Evolutionary conservation across 2,113 vertebrate genomes (phyloP).

Genomic region (Notothenia rossii): DNA sequence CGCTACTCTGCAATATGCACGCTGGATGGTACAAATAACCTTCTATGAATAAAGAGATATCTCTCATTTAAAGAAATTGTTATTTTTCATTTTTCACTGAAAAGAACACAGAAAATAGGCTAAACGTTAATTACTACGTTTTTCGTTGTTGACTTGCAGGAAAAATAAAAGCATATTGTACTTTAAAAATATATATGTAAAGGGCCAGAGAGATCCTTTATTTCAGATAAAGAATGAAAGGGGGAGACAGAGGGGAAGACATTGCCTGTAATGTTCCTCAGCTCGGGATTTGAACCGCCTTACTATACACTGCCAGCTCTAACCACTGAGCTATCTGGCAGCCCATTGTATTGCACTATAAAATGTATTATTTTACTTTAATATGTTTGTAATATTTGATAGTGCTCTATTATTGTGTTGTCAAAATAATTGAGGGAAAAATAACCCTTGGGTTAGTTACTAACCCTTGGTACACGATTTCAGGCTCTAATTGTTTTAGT

Average conservation of each 20-base stretch:
- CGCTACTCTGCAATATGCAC: not conserved
- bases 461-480: too few species aligned
- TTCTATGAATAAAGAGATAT: not conserved
- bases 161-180: not conserved
- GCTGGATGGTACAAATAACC: not conserved
- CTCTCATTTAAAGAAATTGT: not conserved
- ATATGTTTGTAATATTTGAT: not conserved
- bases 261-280: too few species aligned
- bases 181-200: too few species aligned
- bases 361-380: not conserved
- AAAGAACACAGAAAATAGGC: not conserved
- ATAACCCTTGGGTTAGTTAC: too few species aligned
- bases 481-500: too few species aligned
- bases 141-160: not conserved
- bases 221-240: too few species aligned
- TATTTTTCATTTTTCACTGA: not conserved
- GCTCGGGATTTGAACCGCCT: too few species aligned
- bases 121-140: not conserved
- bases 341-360: not conserved
- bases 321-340: too few species aligned
- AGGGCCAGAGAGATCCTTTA: too few species aligned
- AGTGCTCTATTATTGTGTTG: not conserved
- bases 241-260: too few species aligned
- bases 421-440: slow-evolving; percentile 7
- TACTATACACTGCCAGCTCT: too few species aligned